Evolutionary conservation across 2,888 invertebrate genomes (phyloP), one percentile per base, ranked within the genome.

Genomic region (Melolontha melolontha): DNA sequence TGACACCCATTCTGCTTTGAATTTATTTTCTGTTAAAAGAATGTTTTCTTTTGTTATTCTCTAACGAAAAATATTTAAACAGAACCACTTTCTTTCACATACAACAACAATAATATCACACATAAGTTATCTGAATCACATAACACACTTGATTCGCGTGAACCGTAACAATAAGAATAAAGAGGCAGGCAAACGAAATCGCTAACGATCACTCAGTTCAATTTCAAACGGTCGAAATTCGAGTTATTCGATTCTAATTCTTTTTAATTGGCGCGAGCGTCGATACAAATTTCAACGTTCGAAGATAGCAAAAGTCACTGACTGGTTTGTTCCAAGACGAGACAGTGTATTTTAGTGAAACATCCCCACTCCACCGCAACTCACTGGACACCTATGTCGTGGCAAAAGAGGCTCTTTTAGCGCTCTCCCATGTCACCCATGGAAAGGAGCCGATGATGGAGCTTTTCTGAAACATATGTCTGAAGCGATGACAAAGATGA

Each of bases 1-100:
- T 81, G 68, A 82, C 81, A 76, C 81, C 82, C 82, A 82, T 82
- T 75, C 73, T 80, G 44, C 10, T 29, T n/a, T 16, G 16, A 16
- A 39, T 39, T 54, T 22, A 22, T 39, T 17, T 27, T 14, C 27
- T 27, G 10, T n/a, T 8, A 7, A 49, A 16, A 47, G 11, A 34
- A 5, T 47, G 12, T 12, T 29, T 34, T 47, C 44, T 47, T 42
- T 62, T 34, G 49, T 17, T 16, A 6, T 49, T 5, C 44, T 49
- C 11, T 22, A 54, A 51, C 27, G 12, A 40, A 54, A 54, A 2
- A 40, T 54, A 54, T 44, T 40, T n/a, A 27, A 64, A 64, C 17
- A 29, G 11, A 64, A 62, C 12, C 65, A 64, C 29, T 57, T 27
- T 47, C 16, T 62, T 47, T 47, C 47, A 62, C 59, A 42, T 34